phyloP scores from a whole-genome alignment of 2,113 vertebrate species.

The Gallinago paraguaiae region DNA sequence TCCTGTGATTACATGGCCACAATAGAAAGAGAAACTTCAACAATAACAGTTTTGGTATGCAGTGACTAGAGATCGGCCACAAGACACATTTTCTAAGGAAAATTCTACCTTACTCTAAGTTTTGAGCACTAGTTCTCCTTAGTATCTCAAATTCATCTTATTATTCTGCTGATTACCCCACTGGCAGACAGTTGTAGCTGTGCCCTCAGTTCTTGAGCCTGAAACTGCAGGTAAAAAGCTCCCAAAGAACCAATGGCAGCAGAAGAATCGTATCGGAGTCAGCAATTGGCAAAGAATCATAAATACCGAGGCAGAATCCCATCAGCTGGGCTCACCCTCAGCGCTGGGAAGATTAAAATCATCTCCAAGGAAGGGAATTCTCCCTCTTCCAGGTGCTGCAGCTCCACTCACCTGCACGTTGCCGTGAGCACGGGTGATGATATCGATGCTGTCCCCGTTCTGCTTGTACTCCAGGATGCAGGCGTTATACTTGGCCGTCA shows the following conservation, averaged over 20 bases:
- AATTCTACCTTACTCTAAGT: rapidly evolving
- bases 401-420: conserved; percentile 88
- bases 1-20: no score
- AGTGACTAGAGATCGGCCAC: rapidly evolving
- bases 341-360: neutral
- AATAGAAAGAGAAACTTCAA: neutral
- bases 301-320: rapidly evolving
- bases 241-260: neutral
- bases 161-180: neutral
- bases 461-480: conserved; percentile 99
- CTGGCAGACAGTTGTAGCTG: rapidly evolving
- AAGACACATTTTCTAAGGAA: neutral
- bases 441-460: conserved; percentile 95
- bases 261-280: rapidly evolving
- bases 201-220: neutral
- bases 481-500: conserved; percentile 98
- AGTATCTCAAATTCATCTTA: neutral
- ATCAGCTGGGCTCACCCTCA: rapidly evolving
- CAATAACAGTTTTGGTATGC: rapidly evolving
- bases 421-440: conserved; percentile 95
- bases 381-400: rapidly evolving
- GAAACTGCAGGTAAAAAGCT: neutral
- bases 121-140: neutral
- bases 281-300: rapidly evolving
- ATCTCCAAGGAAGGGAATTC: rapidly evolving